phyloP scores from a whole-genome alignment of 2,797 vertebrate genomes.

The Sitta carolinensis region DNA sequence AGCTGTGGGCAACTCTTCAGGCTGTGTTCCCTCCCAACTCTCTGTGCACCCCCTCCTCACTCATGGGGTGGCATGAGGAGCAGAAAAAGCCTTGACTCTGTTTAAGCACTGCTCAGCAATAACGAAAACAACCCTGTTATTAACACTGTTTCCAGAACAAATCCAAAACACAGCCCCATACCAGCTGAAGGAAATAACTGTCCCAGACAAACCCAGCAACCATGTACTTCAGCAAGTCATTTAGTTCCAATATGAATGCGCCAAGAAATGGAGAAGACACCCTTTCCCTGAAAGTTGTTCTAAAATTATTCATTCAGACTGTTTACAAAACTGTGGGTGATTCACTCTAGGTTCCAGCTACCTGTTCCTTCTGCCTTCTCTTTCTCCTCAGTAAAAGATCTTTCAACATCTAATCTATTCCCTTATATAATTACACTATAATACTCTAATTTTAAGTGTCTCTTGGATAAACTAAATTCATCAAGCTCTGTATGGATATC shows the following conservation, averaged over 20 bases:
- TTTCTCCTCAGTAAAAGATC: not conserved
- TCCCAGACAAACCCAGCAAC: not conserved
- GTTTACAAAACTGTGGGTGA: not conserved
- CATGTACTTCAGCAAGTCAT: not conserved
- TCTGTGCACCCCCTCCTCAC: rapidly evolving
- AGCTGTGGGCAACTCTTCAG: not conserved
- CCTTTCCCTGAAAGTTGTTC: not conserved
- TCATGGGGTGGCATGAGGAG: rapidly evolving
- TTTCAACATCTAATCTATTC: not conserved
- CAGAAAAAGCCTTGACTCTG: not conserved
- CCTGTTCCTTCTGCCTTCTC: not conserved
- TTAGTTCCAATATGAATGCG: not conserved
- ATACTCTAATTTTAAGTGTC: not conserved
- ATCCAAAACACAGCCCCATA: not conserved
- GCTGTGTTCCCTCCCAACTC: not conserved
- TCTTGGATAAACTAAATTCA: not conserved
- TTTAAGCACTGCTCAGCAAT: not conserved
- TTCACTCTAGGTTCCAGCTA: not conserved
- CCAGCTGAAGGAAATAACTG: not conserved
- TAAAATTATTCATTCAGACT: not conserved
- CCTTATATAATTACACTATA: not conserved
- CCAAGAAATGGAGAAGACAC: not conserved
- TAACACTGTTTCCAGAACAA: not conserved
- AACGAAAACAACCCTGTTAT: not conserved
- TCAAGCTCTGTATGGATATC: not conserved